Conservation (phyloP, 2,797 vertebrate species). For the Vultur gryphus region DNA sequence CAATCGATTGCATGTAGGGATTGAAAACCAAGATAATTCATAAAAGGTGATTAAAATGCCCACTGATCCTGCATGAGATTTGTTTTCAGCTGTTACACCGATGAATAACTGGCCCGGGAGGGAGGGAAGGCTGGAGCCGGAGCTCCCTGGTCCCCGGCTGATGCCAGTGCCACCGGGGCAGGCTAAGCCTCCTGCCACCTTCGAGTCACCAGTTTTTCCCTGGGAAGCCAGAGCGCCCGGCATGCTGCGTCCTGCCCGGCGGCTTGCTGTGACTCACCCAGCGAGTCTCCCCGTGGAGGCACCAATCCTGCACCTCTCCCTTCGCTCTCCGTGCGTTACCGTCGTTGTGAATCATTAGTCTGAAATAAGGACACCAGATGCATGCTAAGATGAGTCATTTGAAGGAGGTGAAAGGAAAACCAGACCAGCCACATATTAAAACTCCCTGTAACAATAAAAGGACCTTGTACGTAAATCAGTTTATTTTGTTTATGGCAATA, state of each 20-base stretch:
- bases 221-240: neutral
- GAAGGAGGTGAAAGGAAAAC: slow-evolving; percentile 35
- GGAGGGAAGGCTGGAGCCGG: neutral
- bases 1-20: fast-evolving
- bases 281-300: neutral
- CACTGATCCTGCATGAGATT: neutral
- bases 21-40: neutral
- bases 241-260: neutral
- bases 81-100: neutral
- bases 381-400: neutral
- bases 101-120: neutral
- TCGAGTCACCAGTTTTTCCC: fast-evolving
- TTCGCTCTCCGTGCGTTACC: neutral
- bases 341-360: neutral
- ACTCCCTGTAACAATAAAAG: neutral
- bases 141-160: neutral
- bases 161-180: fast-evolving
- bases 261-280: neutral
- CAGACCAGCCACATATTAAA: neutral
- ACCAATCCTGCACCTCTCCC: neutral
- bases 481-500: fast-evolving
- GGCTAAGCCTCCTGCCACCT: neutral
- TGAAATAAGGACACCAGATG: neutral
- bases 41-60: neutral
- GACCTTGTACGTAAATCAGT: neutral